Evolutionary conservation across 2,888 invertebrate genomes (phyloP).

Genomic region (Drosophila borealis): DNA sequence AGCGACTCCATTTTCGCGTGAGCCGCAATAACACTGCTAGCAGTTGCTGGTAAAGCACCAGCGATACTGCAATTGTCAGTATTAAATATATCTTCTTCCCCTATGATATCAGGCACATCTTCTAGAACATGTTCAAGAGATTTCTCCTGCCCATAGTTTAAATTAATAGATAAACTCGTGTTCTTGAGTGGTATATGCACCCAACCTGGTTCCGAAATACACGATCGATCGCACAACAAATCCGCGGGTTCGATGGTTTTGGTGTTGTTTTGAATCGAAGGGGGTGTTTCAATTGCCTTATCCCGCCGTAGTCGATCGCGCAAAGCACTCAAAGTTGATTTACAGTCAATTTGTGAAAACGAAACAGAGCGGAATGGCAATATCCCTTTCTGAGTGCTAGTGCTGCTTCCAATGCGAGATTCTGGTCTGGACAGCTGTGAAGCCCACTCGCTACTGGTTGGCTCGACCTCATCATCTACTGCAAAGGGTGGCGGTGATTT

Average conservation of each 20-base stretch:
- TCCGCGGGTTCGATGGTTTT: constrained; percentile 22
- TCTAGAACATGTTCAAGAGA: constrained; percentile 79
- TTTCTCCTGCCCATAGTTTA: constrained; percentile 79
- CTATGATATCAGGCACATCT: constrained; percentile 78
- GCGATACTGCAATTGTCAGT: constrained; percentile 61
- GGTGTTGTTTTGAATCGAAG: constrained; percentile 53
- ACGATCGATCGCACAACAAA: neutral
- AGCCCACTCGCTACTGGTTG: constrained; percentile 79
- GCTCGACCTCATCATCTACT: constrained; percentile 37
- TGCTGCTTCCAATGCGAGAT: constrained; percentile 86
- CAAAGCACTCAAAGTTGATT: constrained; percentile 83
- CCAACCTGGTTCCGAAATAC: constrained; percentile 70
- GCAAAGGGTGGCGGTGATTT: constrained; percentile 72
- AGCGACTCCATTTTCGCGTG: constrained; percentile 82
- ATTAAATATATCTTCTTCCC: constrained; percentile 81
- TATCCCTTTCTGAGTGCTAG: constrained; percentile 86
- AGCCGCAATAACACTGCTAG: constrained; percentile 74
- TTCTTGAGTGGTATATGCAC: constrained; percentile 81
- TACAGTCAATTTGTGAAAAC: constrained; percentile 93
- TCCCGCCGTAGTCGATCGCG: constrained; percentile 82
- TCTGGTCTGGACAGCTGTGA: constrained; percentile 86
- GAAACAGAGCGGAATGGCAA: constrained; percentile 93
- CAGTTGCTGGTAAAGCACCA: constrained; percentile 49
- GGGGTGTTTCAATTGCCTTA: constrained; percentile 78
- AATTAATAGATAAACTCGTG: constrained; percentile 75